Percentiles rank a stretch among this genome's conserved stretches.
phyloP scores from a whole-genome alignment of 1,140 invertebrate species.

The Lethrus apterus region DNA sequence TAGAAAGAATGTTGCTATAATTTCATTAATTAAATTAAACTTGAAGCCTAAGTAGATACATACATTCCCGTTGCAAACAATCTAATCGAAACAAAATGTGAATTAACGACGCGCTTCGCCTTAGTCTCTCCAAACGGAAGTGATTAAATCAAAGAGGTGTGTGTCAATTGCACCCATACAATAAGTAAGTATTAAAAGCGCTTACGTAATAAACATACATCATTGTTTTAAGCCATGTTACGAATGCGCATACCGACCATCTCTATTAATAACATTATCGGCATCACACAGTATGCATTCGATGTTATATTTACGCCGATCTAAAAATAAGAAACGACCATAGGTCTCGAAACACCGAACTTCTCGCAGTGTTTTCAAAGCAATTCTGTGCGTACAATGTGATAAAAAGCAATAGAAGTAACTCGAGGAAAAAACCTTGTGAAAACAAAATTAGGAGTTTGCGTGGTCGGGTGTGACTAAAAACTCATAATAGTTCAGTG shows the following conservation, averaged over 20 bases:
- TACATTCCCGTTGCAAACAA: too few species aligned
- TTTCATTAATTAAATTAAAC: too few species aligned
- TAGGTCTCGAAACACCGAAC: not conserved
- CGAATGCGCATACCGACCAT: constrained; percentile 10
- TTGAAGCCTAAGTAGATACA: too few species aligned
- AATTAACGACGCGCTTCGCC: too few species aligned
- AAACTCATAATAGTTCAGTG: constrained; percentile 15
- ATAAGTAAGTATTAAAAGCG: too few species aligned
- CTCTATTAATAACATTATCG: constrained; percentile 9
- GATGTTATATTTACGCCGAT: constrained; percentile 13
- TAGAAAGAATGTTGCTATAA: too few species aligned
- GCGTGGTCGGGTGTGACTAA: constrained; percentile 11
- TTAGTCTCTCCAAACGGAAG: too few species aligned
- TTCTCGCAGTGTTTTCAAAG: not conserved
- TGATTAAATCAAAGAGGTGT: too few species aligned
- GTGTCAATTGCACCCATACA: too few species aligned
- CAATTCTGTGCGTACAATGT: not conserved
- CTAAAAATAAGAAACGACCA: constrained; percentile 9
- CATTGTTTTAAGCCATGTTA: constrained; percentile 13
- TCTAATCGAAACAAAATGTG: too few species aligned
- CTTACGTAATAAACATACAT: constrained; percentile 13
- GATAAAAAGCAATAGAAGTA: not conserved
- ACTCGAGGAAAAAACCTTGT: constrained; percentile 2
- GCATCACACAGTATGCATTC: constrained; percentile 9
- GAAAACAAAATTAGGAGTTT: constrained; percentile 12